Evolutionary conservation across 2,113 vertebrate genomes (phyloP).

Genomic region (Sinosuthora webbiana): DNA sequence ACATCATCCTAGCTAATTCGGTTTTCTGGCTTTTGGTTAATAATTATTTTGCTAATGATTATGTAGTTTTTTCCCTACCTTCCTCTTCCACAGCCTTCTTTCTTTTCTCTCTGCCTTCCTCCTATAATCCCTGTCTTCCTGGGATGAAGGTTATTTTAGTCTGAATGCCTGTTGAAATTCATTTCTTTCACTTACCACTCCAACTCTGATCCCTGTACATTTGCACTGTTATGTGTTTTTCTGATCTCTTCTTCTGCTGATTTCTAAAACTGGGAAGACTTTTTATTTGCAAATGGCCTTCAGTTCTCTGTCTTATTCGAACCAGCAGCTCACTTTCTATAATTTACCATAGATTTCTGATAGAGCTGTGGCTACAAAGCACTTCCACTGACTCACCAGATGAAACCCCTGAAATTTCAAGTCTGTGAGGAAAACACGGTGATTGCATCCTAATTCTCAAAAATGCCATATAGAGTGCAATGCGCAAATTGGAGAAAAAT

Average conservation of each 20-base stretch:
- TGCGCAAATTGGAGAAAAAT: not conserved
- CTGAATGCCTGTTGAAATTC: not conserved
- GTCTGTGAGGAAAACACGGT: not conserved
- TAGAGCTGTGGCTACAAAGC: not conserved
- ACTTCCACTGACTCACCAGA: slow-evolving; percentile 14
- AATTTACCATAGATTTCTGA: not conserved
- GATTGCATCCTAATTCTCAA: not conserved
- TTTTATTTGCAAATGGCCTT: slow-evolving; percentile 38
- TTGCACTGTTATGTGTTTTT: not conserved
- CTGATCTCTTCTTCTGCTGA: not conserved
- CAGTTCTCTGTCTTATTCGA: not conserved
- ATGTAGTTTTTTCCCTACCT: not conserved
- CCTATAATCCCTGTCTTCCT: not conserved
- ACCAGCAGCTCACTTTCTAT: not conserved
- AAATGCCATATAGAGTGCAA: not conserved
- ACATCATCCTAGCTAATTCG: not conserved
- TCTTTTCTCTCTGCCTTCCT: not conserved
- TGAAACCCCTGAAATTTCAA: not conserved
- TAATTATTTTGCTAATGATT: not conserved
- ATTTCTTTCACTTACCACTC: not conserved
- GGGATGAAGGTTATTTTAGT: not conserved
- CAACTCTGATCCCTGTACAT: not conserved
- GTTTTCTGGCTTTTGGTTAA: not conserved
- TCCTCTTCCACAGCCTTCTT: not conserved
- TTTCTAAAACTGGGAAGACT: slow-evolving; percentile 41